Evolutionary conservation across 2,113 vertebrate species (phyloP).

Genomic region (Rhinolophus sinicus): DNA sequence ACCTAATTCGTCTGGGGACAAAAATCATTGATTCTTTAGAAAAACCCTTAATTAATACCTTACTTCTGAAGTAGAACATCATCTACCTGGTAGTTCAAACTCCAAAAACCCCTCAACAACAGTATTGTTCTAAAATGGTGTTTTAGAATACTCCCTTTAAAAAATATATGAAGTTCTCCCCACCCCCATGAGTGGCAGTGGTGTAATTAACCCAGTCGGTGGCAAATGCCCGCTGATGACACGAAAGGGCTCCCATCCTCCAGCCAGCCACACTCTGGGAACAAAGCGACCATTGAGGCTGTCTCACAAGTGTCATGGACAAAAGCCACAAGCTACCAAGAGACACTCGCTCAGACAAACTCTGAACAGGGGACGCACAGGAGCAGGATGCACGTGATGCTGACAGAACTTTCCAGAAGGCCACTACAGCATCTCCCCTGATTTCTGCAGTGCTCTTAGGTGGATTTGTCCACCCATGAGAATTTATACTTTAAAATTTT

Average conservation of each 20-base stretch:
- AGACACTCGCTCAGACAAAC: not conserved
- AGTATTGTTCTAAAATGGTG: not conserved
- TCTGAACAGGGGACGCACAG: not conserved
- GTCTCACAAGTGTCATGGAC: not conserved
- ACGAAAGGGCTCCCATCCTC: not conserved
- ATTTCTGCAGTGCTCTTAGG: not conserved
- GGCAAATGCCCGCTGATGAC: not conserved
- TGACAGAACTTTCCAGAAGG: not conserved
- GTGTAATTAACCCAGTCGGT: accelerated
- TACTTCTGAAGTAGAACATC: not conserved
- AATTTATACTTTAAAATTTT: not conserved
- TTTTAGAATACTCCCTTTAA: not conserved
- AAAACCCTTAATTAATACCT: not conserved
- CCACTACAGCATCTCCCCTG: accelerated
- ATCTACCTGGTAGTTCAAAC: not conserved
- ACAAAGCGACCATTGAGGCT: not conserved
- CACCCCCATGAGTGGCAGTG: too few relatives aligned
- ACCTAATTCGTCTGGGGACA: not conserved
- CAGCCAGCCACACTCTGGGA: accelerated
- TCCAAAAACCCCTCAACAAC: not conserved
- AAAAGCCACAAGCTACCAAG: not conserved
- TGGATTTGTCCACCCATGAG: not conserved
- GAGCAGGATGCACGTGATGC: accelerated
- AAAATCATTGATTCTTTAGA: not conserved
- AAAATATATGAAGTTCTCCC: not conserved